These are phyloP conservation scores for Diogma glabrata DNA, from an alignment of 2,888 invertebrate genomes.

Conservation along the genomic window DNA sequence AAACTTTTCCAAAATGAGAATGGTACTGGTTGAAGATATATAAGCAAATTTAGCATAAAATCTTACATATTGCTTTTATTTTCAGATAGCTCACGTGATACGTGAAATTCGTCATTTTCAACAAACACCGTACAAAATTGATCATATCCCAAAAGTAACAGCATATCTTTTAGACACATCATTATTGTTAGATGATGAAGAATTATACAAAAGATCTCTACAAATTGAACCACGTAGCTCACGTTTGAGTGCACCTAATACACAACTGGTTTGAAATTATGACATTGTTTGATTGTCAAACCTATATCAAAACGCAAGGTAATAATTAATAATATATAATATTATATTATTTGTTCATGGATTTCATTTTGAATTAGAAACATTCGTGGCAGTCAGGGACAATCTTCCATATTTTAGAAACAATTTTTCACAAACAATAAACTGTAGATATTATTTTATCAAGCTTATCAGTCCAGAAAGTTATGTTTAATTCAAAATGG, in stretches of 20 bases:
- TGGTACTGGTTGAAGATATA: conserved; percentile 48
- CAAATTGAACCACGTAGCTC: conserved; percentile 65
- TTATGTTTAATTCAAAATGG: too few species aligned
- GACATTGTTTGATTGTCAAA: not conserved
- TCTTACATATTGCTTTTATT: too few species aligned
- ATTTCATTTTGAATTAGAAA: too few species aligned
- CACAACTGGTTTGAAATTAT: conserved; percentile 18
- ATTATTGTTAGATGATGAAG: conserved; percentile 65
- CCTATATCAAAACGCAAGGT: too few species aligned
- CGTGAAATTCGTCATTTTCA: conserved; percentile 84
- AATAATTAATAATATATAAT: too few species aligned
- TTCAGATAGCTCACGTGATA: conserved; percentile 81
- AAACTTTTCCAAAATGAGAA: conserved; percentile 91
- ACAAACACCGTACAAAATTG: conserved; percentile 84
- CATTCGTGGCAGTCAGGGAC: too few species aligned
- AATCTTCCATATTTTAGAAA: too few species aligned
- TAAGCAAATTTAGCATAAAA: not conserved
- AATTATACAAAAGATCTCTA: conserved; percentile 68
- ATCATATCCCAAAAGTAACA: conserved; percentile 67
- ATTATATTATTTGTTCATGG: too few species aligned
- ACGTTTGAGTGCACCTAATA: conserved; percentile 22
- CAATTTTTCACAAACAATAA: too few species aligned
- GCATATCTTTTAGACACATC: conserved; percentile 66
- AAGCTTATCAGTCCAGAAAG: too few species aligned
- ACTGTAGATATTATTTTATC: too few species aligned